Percentiles rank a stretch among this genome's conserved stretches.
These are phyloP conservation scores for Tetropium fuscum DNA, from an alignment of 2,888 invertebrate genomes.

Conservation along the genomic window DNA sequence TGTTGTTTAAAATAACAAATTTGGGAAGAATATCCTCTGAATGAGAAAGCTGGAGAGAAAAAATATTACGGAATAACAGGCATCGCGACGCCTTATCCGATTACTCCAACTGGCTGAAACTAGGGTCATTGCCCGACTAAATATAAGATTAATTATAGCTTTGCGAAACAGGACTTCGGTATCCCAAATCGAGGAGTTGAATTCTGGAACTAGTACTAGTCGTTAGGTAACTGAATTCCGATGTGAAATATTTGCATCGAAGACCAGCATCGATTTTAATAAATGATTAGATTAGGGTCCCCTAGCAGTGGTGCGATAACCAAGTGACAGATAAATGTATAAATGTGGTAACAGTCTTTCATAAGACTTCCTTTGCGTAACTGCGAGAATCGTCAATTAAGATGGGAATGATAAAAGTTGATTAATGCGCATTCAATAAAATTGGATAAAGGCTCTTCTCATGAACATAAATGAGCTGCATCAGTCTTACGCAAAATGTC, in stretches of 20 bases:
- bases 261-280: background rate
- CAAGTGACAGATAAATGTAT: no score
- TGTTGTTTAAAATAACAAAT: background rate
- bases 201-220: conserved; percentile 24
- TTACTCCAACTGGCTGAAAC: background rate
- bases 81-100: background rate
- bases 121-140: conserved; percentile 25
- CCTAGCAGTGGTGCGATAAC: no score
- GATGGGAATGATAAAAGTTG: no score
- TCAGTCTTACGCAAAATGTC: no score
- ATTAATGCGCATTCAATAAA: no score
- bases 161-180: conserved; percentile 20
- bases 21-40: background rate
- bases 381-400: no score
- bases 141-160: conserved; percentile 22
- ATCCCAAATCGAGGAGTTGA: conserved; percentile 30
- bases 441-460: no score
- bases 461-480: no score
- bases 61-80: background rate
- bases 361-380: no score
- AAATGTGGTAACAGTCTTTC: no score
- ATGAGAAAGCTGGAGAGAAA: background rate
- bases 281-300: no score
- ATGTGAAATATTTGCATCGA: background rate
- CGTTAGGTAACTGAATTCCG: conserved; percentile 31